Evolutionary conservation across 1,140 invertebrate genomes (phyloP), one percentile per base, ranked within the genome.

Genomic region (Drosophila paulistorum): DNA sequence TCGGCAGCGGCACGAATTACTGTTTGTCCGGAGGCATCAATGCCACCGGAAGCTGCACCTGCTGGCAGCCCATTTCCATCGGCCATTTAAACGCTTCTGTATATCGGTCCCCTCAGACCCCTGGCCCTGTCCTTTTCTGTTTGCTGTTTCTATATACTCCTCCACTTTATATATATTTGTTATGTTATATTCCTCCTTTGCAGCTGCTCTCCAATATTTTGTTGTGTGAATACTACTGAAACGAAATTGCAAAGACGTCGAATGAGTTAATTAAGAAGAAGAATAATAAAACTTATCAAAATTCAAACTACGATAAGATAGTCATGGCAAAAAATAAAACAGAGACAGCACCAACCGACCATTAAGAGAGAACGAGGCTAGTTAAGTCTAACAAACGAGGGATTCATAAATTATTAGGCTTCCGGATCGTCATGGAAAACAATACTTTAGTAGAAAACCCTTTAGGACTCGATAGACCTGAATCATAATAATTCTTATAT

Each of bases 41-140:
- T 71, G 41, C 62, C 63, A 62, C 79, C 69, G 76, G 84, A 89
- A 77, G 82, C 89, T 91, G 77, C 83, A 83, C 76, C 83, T 81
- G 80, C 71, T 87, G 90, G 65, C 77, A 84, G 79, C 77, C 75
- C 80, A 91, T 91, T 91, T 75, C 90, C 90, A 87, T 91, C 86
- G 74, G 90, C 90, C 90, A 91, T 91, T 89, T 89, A 84, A 63
- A 55, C 51, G 80, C 61, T 87, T 68, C 26, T 71, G 42, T 69
- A 26, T 68, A 3, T 37, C 35, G 71, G 69, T 26, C n/a, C 11
- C 11, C 37, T 39, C 37, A 13, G 41, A 51, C 51, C 63, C 13
- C 14, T 67, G 30, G 62, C 37, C 59, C 71, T 48, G 30, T 77
- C 73, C 59, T 55, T 58, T 57, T 65, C 61, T 48, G 54, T 20